Evolutionary conservation across 1,140 invertebrate genomes (phyloP).

Genomic region (Pygmarrhopalites habei): DNA sequence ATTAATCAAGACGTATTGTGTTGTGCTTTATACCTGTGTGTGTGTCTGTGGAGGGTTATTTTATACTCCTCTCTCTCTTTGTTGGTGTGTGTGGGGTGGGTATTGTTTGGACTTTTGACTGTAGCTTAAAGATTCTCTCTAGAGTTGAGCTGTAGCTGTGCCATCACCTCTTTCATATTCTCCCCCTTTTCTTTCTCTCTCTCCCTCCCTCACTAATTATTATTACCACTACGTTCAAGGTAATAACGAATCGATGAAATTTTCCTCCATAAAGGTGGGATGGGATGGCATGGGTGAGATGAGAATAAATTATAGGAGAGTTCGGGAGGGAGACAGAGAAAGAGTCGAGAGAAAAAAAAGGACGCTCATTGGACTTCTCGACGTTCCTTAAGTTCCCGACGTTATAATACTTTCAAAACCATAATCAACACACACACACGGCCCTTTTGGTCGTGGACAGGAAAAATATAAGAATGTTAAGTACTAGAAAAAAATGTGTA

Average conservation of each 20-base stretch:
- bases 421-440: no score
- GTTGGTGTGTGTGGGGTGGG: not conserved
- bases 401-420: no score
- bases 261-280: conserved; percentile 6
- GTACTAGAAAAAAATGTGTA: no score
- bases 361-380: not conserved
- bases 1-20: conserved; percentile 28
- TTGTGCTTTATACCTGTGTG: not conserved
- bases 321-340: no score
- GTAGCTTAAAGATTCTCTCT: no score
- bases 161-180: not conserved
- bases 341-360: not conserved
- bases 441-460: no score
- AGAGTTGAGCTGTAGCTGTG: no score
- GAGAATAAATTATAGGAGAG: conserved; percentile 8
- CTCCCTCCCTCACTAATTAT: not conserved
- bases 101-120: no score
- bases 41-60: not conserved
- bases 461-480: no score
- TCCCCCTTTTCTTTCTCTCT: not conserved
- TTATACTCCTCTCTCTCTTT: not conserved
- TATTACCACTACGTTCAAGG: not conserved
- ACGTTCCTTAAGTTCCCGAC: no score
- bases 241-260: not conserved
- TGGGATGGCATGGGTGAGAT: not conserved